Base-by-base conservation (phyloP, 2,797 vertebrate genomes). In the Danio jaintianensis region DNA sequence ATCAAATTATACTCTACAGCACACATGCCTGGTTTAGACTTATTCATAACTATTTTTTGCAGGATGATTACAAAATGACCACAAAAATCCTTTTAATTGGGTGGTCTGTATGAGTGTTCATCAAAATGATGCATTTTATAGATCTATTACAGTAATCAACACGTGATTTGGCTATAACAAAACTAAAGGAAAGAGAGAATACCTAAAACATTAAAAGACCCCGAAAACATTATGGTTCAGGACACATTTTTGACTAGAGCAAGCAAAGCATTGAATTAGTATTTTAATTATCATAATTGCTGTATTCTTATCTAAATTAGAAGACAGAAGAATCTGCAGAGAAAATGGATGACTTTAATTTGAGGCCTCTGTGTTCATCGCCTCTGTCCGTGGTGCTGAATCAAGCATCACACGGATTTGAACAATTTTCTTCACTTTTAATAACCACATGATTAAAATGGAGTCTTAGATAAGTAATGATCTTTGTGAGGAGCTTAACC, bases 341-440 rank as follows among this genome's bases (percentile, higher is more conserved):
- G 61, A 56, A 22, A 56, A 71, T 29, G 8, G 45, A 22, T 29
- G 47, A 16, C n/a, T 47, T 47, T 12, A 6, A n/a, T 13, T 42
- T 7, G 16, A 50, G 42, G 56, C 20, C 47, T 18, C 5, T 38
- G 47, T 2, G 47, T 61, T 10, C 2, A 9, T 1, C 2, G 64
- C 5, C 56, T 55, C 74, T 86, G 80, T 81, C 80, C 83, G 15
- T 80, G 85, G 78, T 84, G 43, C 82, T 86, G 80, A 84, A 86
- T 68, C 56, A 61, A 62, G n/a, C 40, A 58, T 6, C 2, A 13
- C 45, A 36, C 2, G 1, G 9, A 59, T 11, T 22, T 4, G 43
- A 45, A 66, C 76, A 11, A 53, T 76, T 77, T 63, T 77, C 48
- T 22, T 81, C 43, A 16, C 70, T 62, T 79, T 75, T 50, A 81